These are phyloP conservation scores for Anthonomus grandis DNA, from an alignment of 1,140 invertebrate species.

Conservation along the genomic window DNA sequence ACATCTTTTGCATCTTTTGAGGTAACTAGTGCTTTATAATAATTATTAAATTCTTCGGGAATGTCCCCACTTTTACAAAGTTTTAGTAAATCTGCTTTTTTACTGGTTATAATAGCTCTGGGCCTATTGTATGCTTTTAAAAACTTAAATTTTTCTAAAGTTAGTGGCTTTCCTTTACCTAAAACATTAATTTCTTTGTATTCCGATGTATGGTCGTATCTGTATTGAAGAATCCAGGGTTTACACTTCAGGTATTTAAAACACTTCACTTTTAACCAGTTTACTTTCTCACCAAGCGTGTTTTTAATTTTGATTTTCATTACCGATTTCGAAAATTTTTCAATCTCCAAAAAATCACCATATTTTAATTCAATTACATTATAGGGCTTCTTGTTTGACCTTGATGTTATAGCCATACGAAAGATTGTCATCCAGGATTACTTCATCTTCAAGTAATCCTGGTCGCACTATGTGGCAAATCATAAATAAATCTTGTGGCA, in stretches of 20 bases:
- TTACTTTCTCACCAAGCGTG: conserved; percentile 5
- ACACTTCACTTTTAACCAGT: conserved; percentile 20
- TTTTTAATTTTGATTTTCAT: conserved; percentile 10
- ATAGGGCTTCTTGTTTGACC: conserved; percentile 8
- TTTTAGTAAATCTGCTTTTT: not conserved
- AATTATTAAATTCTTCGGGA: conserved; percentile 2
- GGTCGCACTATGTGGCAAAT: too few species aligned
- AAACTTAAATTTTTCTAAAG: not conserved
- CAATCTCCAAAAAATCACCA: conserved; percentile 8
- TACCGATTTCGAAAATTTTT: not conserved
- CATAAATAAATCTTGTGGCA: too few species aligned
- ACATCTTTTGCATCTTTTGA: not conserved
- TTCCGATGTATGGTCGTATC: conserved; percentile 9
- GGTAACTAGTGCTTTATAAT: not conserved
- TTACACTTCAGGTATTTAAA: conserved; percentile 15
- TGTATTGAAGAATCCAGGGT: conserved; percentile 15
- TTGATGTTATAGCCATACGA: conserved; percentile 7
- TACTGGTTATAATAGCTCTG: not conserved
- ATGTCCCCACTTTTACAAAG: not conserved
- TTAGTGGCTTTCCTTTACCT: not conserved
- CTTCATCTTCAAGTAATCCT: too few species aligned
- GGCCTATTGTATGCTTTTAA: too few species aligned
- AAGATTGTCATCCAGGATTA: conserved; percentile 15
- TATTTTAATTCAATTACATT: conserved; percentile 11
- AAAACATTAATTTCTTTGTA: conserved; percentile 9